Evolutionary conservation across 2,797 vertebrate species (phyloP).

Genomic region (Acanthornis magna): DNA sequence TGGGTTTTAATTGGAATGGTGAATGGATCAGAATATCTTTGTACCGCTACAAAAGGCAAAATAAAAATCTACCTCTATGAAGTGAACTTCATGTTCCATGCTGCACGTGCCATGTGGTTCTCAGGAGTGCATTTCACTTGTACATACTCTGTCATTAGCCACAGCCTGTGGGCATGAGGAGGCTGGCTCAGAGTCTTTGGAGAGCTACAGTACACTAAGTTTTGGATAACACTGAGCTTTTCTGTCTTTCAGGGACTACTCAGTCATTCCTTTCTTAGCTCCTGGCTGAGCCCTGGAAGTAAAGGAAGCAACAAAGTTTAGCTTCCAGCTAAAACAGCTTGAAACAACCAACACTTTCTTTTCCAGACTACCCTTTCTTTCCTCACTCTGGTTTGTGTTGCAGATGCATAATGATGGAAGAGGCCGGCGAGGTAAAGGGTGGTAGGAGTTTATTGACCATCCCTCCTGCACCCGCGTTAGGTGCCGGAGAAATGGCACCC

Average conservation of each 20-base stretch:
- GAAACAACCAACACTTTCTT: background rate
- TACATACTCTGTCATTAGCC: background rate
- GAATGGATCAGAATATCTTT: background rate
- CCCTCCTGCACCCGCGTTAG: too few relatives aligned
- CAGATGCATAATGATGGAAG: too few relatives aligned
- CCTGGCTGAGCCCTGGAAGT: background rate
- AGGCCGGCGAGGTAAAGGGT: too few relatives aligned
- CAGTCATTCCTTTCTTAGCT: background rate
- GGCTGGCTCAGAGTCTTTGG: background rate
- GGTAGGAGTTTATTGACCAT: too few relatives aligned
- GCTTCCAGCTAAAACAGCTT: background rate
- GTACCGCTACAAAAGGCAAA: background rate
- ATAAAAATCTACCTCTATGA: background rate
- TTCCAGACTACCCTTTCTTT: background rate
- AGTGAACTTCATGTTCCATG: background rate
- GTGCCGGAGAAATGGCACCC: too few relatives aligned
- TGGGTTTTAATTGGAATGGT: background rate
- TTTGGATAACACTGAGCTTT: background rate
- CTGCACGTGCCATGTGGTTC: background rate
- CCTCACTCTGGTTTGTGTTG: background rate
- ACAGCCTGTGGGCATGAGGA: background rate
- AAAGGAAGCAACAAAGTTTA: background rate
- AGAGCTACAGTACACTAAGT: background rate
- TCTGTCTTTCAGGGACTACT: background rate
- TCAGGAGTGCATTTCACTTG: background rate